Evolutionary conservation across 2,797 vertebrate species (phyloP), one percentile per base, ranked within the genome.

Genomic region (Sebastes variabilis): DNA sequence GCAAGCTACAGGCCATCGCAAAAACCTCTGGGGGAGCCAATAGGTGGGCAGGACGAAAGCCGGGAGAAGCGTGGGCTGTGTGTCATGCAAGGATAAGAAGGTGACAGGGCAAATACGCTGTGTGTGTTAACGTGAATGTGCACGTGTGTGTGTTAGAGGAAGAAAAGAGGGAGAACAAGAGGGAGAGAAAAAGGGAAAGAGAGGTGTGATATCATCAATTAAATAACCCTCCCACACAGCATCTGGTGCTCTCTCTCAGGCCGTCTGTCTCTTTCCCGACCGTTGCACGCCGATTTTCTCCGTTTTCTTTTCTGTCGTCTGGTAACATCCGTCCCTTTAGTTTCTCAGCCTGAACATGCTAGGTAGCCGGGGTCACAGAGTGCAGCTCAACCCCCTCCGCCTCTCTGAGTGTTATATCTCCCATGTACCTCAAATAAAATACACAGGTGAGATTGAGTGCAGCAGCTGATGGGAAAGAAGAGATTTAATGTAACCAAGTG

Each of bases 191-290:
- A 54, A 84, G 77, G 77, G 80, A 90, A 84, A 79, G 79, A 86
- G 80, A 93, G 91, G 93, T 94, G 93, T 92, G 90, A 94, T 94
- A 93, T 93, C 87, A 92, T 92, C 91, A 93, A 94, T 95, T 93
- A 94, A 93, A 93, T 93, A 95, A 93, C 84, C 89, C 91, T 91
- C 94, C 93, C 91, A 93, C 92, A 91, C 90, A 92, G 93, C 92
- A 95, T 93, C 94, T 95, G 94, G 92, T 90, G 89, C 89, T 88
- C 81, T 88, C 83, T 87, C 62, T 90, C 86, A 85, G 83, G 82
- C 90, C 80, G 85, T 92, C 93, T 93, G 87, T 92, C 86, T 92
- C 82, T 75, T 81, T 82, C 86, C 83, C 65, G 46, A 82, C 81
- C 32, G 42, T 78, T 22, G 29, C 86, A 66, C 30, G 62, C 74